phyloP scores from a whole-genome alignment of 2,888 invertebrate species.

The Odiellus spinosus region DNA sequence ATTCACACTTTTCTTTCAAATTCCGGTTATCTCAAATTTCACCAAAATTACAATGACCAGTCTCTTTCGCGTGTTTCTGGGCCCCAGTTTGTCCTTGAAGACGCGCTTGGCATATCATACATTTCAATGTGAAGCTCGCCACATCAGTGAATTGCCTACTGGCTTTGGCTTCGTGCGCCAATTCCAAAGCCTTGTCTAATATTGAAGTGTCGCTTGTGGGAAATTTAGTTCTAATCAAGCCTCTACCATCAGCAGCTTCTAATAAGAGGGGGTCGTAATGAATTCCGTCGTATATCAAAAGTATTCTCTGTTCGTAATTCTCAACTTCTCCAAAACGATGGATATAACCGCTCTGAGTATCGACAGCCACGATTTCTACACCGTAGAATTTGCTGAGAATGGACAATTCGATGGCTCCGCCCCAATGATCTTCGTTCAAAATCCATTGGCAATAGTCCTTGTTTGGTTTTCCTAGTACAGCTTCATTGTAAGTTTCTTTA shows the following conservation, averaged over 20 bases:
- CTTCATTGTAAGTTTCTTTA: conserved; percentile 61
- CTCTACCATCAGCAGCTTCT: conserved; percentile 47
- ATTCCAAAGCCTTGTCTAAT: conserved; percentile 59
- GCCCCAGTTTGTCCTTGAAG: conserved; percentile 67
- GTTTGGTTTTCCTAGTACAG: conserved; percentile 48
- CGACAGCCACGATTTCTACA: conserved; percentile 82
- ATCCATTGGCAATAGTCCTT: conserved; percentile 82
- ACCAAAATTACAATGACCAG: conserved; percentile 47
- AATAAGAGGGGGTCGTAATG: conserved; percentile 88
- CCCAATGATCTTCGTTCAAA: conserved; percentile 73
- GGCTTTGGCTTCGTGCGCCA: conserved; percentile 73
- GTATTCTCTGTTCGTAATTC: conserved; percentile 62
- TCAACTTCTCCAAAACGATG: conserved; percentile 84
- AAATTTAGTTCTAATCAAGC: conserved; percentile 59
- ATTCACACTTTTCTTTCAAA: too few relatives aligned
- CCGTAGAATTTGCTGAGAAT: conserved; percentile 70
- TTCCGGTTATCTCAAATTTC: too few relatives aligned
- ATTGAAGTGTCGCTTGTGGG: conserved; percentile 53
- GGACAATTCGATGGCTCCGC: conserved; percentile 86
- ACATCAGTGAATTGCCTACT: conserved; percentile 81
- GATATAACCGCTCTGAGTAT: conserved; percentile 73
- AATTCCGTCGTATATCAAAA: conserved; percentile 83
- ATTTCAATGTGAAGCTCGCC: conserved; percentile 66
- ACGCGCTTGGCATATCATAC: conserved; percentile 57
- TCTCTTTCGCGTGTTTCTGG: conserved; percentile 64